A percentile compares a stretch with the other conserved stretches of the same genome.
Evolutionary conservation across 2,113 vertebrate genomes (phyloP).

Genomic region (Prinia subflava): DNA sequence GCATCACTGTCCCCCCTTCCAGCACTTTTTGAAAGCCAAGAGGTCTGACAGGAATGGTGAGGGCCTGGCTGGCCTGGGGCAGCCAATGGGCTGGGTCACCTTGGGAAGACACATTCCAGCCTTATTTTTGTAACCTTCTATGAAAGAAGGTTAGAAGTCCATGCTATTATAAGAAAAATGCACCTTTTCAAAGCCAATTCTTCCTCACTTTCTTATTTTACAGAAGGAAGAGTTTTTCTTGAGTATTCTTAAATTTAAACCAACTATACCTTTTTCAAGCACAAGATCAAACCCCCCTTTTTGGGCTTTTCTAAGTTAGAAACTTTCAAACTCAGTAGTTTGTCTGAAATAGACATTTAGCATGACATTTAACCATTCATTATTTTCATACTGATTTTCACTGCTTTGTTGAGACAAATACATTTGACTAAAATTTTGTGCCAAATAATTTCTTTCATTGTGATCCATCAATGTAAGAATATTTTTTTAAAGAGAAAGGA

Average conservation of each 20-base stretch:
- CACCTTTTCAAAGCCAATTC: not conserved
- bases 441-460: not conserved
- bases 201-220: not conserved
- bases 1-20: not conserved
- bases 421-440: not conserved
- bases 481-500: not conserved
- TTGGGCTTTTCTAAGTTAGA: not conserved
- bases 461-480: not conserved
- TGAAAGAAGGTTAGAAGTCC: not conserved
- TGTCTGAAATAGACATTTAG: not conserved
- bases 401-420: not conserved
- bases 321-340: not conserved
- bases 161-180: not conserved
- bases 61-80: not conserved
- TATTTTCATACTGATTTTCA: not conserved
- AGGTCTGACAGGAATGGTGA: not conserved
- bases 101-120: not conserved
- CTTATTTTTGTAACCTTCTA: not conserved
- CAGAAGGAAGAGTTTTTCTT: not conserved
- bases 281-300: not conserved
- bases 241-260: not conserved
- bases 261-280: not conserved
- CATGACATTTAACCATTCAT: not conserved
- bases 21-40: not conserved
- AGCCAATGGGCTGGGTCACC: not conserved